Conservation (phyloP, 2,113 vertebrate species). For the Orientallactaga bullata region DNA sequence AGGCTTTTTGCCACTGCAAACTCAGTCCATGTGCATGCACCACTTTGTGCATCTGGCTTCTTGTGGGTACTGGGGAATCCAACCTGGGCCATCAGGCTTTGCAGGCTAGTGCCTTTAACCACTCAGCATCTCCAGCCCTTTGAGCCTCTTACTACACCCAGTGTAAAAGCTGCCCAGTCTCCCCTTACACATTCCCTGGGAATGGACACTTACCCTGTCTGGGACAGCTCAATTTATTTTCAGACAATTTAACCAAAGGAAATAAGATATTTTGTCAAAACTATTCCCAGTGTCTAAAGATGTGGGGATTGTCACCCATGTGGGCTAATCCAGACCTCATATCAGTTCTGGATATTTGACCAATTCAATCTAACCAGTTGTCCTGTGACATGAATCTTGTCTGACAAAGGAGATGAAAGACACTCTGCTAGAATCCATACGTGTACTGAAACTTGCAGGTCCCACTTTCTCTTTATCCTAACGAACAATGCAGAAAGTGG, state of each 20-base stretch:
- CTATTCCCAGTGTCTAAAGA: background rate
- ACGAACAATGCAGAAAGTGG: background rate
- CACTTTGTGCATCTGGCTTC: too few species aligned
- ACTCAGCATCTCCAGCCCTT: background rate
- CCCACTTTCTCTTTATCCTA: background rate
- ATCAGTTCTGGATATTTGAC: background rate
- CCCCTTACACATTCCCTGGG: background rate
- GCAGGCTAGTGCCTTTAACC: too few species aligned
- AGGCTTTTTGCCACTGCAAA: background rate
- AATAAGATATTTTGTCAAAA: slow-evolving; percentile 22
- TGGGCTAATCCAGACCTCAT: background rate
- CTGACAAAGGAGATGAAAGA: background rate
- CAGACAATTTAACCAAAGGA: background rate
- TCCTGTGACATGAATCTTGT: background rate
- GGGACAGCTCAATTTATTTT: background rate
- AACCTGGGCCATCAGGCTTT: too few species aligned
- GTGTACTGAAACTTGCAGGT: background rate
- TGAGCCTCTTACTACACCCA: background rate
- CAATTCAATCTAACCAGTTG: background rate
- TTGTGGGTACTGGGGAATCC: too few species aligned
- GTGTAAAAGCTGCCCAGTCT: background rate
- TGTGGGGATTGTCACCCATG: background rate
- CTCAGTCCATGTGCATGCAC: too few species aligned
- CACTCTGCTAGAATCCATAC: background rate
- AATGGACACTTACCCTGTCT: background rate